Evolutionary conservation across 2,797 vertebrate species (phyloP), one percentile per base, ranked within the genome.

Genomic region (Sebastes vulpes): DNA sequence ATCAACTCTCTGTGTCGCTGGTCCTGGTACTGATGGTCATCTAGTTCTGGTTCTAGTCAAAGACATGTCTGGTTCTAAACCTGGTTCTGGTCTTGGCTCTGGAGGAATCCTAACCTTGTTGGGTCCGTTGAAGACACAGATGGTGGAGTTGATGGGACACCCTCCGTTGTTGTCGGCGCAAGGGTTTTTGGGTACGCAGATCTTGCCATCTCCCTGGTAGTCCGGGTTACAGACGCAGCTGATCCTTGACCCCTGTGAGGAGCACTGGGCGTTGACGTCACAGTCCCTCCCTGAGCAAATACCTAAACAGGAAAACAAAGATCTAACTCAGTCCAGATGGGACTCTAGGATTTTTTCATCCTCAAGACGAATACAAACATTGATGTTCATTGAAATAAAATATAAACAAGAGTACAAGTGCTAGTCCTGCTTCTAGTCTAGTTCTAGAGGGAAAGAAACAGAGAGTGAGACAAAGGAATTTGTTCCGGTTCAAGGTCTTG

Each of bases 161-260:
- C 96, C 97, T 28, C 98, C 98, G 0, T 97, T 96, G 93, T 93
- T 91, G n/a, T 79, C 12, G 12, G 90, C 53, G 69, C 98, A 99
- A 1, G 96, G 97, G 77, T 99, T 97, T 80, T 82, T 88, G 20
- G 97, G 96, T 58, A 96, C 81, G 63, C 98, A 99, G 58, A 97
- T 76, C 29, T 56, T 95, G 9, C 98, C 98, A 1, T 99, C 95
- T 1, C 98, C 98, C 32, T 96, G 69, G 31, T 96, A 98, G 65
- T 95, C 96, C 0, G 94, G 72, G 65, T 94, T 96, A 91, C 98
- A 99, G n/a, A 35, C 89, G 12, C 98, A 99, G 1, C 77, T 90
- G 75, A 97, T 93, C 18, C 93, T 91, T 21, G 61, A 92, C 6
- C 82, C 75, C 9, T 84, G 85, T 8, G 82, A 79, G 11, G 93